A percentile compares a stretch with the other conserved stretches of the same genome.
These are phyloP conservation scores for Chamaea fasciata DNA, from an alignment of 2,113 vertebrate genomes.

Conservation along the genomic window DNA sequence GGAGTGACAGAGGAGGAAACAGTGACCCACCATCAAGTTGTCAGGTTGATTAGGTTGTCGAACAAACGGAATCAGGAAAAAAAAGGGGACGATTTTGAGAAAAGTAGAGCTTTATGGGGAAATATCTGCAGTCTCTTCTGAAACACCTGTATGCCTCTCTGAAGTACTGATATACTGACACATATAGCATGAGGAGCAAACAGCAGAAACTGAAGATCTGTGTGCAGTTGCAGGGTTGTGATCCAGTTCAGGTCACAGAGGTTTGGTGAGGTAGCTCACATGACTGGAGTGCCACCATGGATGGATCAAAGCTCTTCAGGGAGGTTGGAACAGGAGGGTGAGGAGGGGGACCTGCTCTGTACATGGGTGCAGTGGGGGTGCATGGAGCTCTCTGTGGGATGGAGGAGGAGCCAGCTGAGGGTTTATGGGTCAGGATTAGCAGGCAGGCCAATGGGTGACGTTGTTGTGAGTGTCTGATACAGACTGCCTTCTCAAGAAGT, in stretches of 20 bases:
- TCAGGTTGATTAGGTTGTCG: neutral
- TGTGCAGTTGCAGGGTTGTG: accelerated
- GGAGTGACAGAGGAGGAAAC: neutral
- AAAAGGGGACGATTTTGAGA: neutral
- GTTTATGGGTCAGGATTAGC: neutral
- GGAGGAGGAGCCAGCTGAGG: neutral
- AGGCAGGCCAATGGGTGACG: neutral
- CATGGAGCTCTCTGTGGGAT: neutral
- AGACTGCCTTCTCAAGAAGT: neutral
- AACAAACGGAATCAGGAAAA: neutral
- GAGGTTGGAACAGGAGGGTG: neutral
- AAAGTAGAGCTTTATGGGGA: neutral
- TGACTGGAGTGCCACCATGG: neutral
- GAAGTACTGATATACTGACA: neutral
- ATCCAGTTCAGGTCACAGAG: neutral
- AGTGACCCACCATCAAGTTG: neutral
- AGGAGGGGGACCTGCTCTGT: neutral
- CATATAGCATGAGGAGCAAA: neutral
- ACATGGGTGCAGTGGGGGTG: neutral
- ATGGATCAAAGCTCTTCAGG: neutral
- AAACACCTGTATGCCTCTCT: neutral
- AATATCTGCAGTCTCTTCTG: neutral
- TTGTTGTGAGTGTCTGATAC: neutral
- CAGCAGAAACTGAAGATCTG: neutral
- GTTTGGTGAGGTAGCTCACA: neutral